Evolutionary conservation across 2,797 vertebrate species (phyloP), one percentile per base, ranked within the genome.

Genomic region (Poecilia gillii): DNA sequence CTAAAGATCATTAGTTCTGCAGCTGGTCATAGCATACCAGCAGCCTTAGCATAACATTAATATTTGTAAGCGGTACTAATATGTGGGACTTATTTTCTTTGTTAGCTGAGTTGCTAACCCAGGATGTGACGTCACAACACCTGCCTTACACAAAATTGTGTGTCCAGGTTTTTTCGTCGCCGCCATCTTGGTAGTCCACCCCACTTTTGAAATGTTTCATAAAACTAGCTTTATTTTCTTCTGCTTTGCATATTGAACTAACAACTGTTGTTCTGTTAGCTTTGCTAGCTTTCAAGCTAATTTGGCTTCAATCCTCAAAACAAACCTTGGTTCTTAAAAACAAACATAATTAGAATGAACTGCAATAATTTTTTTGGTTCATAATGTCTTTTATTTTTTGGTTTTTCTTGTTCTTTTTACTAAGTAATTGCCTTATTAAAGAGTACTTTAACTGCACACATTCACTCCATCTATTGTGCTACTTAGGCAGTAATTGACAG

Each of bases 11-110:
- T 53, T 23, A 51, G 49, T 7, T 51, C 49, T 51, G 49, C 49
- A 20, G 49, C 47, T 0, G 0, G 1, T 6, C 4, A 1, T 49
- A 49, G 16, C 47, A 1, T 18, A 49, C 47, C 0, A 7, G 20
- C 51, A 51, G 46, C 16, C 6, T 20, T 20, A 49, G 47, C 47
- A 53, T 53, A 53, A 7, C 23, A 51, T 23, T 51, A 53, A 23
- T 53, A 53, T 9, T 25, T 53, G 0, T 53, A 9, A 53, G 23
- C 1, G 23, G 7, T 25, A 9, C 1, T 25, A 25, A 53, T 25
- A 53, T 25, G 51, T 23, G 7, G 23, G 51, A 3, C 23, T 53
- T 23, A 11, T 55, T 55, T 53, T 25, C 23, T 25, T 55, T n/a
- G 25, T 55, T 4, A 55, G 23, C 51, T 55, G 8, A 55, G 1